A percentile compares a stretch with the other conserved stretches of the same genome.
These are phyloP conservation scores for Chesias legatella DNA, from an alignment of 2,888 invertebrate genomes.

Conservation along the genomic window DNA sequence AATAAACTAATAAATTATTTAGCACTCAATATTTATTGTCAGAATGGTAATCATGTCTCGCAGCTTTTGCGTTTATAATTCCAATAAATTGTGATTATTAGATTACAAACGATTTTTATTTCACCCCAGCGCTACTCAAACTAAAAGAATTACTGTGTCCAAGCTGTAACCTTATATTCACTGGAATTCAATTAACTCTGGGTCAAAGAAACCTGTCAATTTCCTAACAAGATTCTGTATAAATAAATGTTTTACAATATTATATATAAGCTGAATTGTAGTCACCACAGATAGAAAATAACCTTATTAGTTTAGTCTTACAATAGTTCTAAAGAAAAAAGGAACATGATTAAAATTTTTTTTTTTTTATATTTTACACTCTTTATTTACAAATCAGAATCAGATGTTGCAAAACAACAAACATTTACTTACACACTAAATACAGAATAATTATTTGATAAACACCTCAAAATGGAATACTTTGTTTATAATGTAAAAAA, in stretches of 20 bases:
- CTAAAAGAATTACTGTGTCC: too few relatives aligned
- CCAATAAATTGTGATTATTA: constrained; percentile 78
- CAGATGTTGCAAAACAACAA: constrained; percentile 28
- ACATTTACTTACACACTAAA: constrained; percentile 19
- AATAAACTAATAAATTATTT: constrained; percentile 58
- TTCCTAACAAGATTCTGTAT: too few relatives aligned
- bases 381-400: constrained; percentile 37
- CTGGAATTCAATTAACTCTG: too few relatives aligned
- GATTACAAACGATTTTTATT: constrained; percentile 42
- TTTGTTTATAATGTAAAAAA: constrained; percentile 28
- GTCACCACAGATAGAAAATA: too few relatives aligned
- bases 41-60: constrained; percentile 64
- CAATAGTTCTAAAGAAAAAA: too few relatives aligned
- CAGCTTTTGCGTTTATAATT: constrained; percentile 77
- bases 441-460: constrained; percentile 28
- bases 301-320: too few relatives aligned
- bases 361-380: constrained; percentile 25
- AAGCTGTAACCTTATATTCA: too few relatives aligned
- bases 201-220: too few relatives aligned
- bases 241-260: too few relatives aligned
- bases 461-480: constrained; percentile 38
- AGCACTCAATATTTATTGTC: constrained; percentile 73
- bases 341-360: constrained; percentile 2
- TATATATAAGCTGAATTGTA: too few relatives aligned
- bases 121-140: constrained; percentile 5